Conservation (phyloP, 2,888 invertebrate genomes). For the Myopa testacea region DNA sequence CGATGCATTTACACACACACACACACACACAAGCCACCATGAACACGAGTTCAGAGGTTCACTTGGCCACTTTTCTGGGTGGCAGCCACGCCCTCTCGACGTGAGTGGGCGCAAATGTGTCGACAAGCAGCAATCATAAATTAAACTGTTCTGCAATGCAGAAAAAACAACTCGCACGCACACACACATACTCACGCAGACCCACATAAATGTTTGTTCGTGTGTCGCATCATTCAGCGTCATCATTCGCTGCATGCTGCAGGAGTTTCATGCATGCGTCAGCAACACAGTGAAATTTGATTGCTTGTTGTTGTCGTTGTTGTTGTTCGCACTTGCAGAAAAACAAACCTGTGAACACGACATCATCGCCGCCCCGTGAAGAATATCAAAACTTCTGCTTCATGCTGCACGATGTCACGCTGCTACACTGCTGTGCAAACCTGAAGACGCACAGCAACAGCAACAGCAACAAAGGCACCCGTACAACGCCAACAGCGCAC, state of each 20-base stretch:
- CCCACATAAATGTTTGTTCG: not conserved
- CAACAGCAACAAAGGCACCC: no score
- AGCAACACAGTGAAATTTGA: not conserved
- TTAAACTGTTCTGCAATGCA: not conserved
- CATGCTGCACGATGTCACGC: not conserved
- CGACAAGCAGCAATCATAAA: constrained; percentile 13
- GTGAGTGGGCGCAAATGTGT: not conserved
- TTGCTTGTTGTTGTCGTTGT: not conserved
- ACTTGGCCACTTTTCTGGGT: not conserved
- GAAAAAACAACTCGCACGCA: constrained; percentile 4
- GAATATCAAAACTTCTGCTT: no score
- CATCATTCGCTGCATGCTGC: not conserved
- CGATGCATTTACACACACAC: no score
- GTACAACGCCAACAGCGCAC: no score
- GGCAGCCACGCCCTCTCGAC: not conserved
- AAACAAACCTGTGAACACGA: not conserved
- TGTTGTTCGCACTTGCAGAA: not conserved
- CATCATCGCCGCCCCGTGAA: not conserved
- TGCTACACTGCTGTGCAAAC: not conserved
- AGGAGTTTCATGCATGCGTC: not conserved
- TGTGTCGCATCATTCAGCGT: not conserved
- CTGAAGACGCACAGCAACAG: no score
- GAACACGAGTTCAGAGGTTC: not conserved
- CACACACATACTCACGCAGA: constrained; percentile 15
- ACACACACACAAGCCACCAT: not conserved